phyloP scores from a whole-genome alignment of 2,888 invertebrate species.

The Eupithecia pulchellata region DNA sequence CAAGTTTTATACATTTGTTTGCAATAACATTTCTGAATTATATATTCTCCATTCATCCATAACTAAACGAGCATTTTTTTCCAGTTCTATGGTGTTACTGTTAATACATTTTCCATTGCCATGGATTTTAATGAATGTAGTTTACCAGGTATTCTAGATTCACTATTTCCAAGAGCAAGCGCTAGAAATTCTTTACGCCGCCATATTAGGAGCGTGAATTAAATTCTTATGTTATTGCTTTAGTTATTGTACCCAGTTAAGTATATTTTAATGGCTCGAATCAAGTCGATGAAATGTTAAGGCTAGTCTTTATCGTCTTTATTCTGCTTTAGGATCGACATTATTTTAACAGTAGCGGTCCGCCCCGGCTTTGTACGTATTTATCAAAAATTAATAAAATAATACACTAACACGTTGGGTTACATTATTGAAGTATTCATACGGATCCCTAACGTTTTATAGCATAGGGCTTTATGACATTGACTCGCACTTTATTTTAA shows the following conservation, averaged over 20 bases:
- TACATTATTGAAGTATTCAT: too few species aligned
- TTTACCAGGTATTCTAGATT: not conserved
- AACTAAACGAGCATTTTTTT: not conserved
- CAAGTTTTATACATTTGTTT: not conserved
- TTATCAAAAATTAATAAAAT: too few species aligned
- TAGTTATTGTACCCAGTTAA: not conserved
- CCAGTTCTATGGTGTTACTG: not conserved
- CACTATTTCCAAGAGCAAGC: not conserved
- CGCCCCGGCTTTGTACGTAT: too few species aligned
- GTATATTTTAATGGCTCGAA: not conserved
- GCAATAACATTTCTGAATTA: not conserved
- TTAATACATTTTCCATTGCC: not conserved
- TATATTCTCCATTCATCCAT: not conserved
- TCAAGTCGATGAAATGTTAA: not conserved
- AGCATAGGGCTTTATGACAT: too few species aligned
- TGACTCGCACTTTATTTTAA: too few species aligned
- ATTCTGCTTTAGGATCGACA: not conserved
- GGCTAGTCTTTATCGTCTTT: not conserved
- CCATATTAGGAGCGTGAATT: not conserved
- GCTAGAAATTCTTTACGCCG: slow-evolving; percentile 9
- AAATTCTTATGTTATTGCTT: slow-evolving; percentile 4
- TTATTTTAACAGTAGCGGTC: not conserved
- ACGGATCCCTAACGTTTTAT: too few species aligned
- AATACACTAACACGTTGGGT: too few species aligned
- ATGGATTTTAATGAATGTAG: not conserved